These are phyloP conservation scores for Raja brachyura DNA, from an alignment of 2,113 vertebrate species.

Conservation along the genomic window DNA sequence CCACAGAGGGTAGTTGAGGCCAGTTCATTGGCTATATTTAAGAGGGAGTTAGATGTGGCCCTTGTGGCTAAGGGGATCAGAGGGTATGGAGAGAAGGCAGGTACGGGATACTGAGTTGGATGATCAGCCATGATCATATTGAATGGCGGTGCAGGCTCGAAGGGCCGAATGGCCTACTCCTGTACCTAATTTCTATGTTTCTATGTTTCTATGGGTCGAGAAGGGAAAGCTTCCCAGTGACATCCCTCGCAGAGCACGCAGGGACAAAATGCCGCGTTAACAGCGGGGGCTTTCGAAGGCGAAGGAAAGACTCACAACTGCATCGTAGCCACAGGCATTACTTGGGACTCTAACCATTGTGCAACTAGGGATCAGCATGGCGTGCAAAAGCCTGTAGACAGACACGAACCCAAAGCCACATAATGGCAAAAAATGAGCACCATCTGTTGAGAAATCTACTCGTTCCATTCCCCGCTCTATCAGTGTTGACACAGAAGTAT, in stretches of 20 bases:
- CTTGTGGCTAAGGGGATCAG: too few species aligned
- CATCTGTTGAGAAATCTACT: constrained; percentile 27
- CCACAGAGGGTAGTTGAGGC: too few species aligned
- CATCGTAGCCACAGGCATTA: not conserved
- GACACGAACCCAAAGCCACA: not conserved
- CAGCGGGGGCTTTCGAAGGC: not conserved
- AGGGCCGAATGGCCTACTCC: too few species aligned
- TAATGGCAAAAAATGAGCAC: constrained; percentile 28
- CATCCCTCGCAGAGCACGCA: not conserved
- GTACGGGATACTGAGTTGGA: too few species aligned
- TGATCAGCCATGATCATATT: too few species aligned
- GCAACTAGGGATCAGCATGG: not conserved
- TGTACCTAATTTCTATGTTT: too few species aligned
- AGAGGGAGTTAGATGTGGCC: too few species aligned
- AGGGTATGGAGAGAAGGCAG: too few species aligned
- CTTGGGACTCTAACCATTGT: not conserved
- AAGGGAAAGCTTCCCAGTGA: not conserved
- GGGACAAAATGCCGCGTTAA: not conserved
- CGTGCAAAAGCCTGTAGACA: not conserved
- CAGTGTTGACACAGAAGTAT: constrained; percentile 22
- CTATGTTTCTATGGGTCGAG: too few species aligned
- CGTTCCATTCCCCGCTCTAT: constrained; percentile 7
- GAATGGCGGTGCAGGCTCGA: too few species aligned
- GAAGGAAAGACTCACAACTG: not conserved
- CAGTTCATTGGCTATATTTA: too few species aligned